These are phyloP conservation scores for Eutrigla gurnardus DNA, from an alignment of 2,797 vertebrate genomes.

Conservation along the genomic window DNA sequence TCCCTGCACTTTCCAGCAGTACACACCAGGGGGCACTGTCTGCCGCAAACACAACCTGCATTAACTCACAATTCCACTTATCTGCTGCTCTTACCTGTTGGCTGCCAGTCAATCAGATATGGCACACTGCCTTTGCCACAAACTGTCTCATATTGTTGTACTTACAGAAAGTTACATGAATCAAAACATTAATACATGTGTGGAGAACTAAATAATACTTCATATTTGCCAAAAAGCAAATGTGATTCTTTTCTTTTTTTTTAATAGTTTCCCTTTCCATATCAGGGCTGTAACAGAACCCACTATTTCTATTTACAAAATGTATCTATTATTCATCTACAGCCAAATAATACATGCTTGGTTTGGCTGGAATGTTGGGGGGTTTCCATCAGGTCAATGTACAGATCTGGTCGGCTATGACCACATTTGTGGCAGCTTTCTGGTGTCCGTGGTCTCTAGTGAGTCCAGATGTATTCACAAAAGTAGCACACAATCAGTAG, in stretches of 20 bases:
- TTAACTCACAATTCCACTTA: conserved; percentile 16
- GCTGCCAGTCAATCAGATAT: background rate
- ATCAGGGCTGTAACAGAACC: conserved; percentile 42
- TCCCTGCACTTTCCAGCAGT: conserved; percentile 54
- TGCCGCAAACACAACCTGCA: conserved; percentile 30
- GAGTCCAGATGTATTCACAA: conserved; percentile 4
- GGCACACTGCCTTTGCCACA: conserved; percentile 3
- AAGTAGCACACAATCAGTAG: background rate
- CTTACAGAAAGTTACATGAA: conserved; percentile 21
- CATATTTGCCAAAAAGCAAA: conserved; percentile 59
- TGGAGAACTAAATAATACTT: conserved; percentile 74
- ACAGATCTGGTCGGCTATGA: background rate
- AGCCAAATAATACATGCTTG: conserved; percentile 23
- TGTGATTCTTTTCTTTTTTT: background rate
- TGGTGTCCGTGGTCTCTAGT: background rate
- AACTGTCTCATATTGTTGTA: background rate
- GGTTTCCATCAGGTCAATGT: background rate
- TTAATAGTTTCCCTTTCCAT: conserved; percentile 24
- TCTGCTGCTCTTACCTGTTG: conserved; percentile 9
- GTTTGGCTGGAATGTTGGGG: conserved; percentile 15
- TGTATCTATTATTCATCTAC: background rate
- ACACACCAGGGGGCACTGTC: conserved; percentile 63
- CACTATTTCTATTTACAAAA: background rate
- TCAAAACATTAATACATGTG: conserved; percentile 12
- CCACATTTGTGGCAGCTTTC: background rate